A percentile compares a stretch with the other conserved stretches of the same genome.
These are phyloP conservation scores for Entomyzon cyanotis DNA, from an alignment of 2,113 vertebrate species.

Conservation along the genomic window DNA sequence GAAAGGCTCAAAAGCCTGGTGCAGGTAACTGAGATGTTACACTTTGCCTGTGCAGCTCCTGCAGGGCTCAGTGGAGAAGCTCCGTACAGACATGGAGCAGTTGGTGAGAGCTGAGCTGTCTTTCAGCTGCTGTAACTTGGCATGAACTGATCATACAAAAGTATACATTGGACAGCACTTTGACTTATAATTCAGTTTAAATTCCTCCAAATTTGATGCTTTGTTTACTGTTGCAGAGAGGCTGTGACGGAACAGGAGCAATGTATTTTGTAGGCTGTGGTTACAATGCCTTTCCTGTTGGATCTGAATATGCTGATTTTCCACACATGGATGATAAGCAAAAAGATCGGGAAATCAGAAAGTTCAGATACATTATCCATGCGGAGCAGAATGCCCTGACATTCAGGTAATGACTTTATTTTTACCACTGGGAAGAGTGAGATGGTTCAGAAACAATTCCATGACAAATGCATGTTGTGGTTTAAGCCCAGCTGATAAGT, in stretches of 20 bases:
- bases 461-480: background rate
- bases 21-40: background rate
- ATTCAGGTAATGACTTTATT: conserved; percentile 82
- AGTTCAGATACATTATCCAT: conserved; percentile 94
- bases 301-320: conserved; percentile 91
- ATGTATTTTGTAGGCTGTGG: conserved; percentile 91
- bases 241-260: conserved; percentile 82
- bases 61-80: background rate
- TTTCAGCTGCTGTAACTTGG: background rate
- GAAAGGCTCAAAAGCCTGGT: background rate
- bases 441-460: background rate
- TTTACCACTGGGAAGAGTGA: background rate
- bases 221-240: conserved; percentile 69
- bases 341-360: conserved; percentile 87
- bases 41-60: background rate
- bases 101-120: background rate
- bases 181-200: background rate
- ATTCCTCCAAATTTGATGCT: background rate
- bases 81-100: background rate
- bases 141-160: background rate
- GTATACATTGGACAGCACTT: background rate
- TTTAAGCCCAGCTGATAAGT: background rate
- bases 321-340: conserved; percentile 94
- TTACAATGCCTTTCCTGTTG: conserved; percentile 93
- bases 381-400: conserved; percentile 95